These are phyloP conservation scores for Suncus etruscus DNA, from an alignment of 2,113 vertebrate species.

Conservation along the genomic window DNA sequence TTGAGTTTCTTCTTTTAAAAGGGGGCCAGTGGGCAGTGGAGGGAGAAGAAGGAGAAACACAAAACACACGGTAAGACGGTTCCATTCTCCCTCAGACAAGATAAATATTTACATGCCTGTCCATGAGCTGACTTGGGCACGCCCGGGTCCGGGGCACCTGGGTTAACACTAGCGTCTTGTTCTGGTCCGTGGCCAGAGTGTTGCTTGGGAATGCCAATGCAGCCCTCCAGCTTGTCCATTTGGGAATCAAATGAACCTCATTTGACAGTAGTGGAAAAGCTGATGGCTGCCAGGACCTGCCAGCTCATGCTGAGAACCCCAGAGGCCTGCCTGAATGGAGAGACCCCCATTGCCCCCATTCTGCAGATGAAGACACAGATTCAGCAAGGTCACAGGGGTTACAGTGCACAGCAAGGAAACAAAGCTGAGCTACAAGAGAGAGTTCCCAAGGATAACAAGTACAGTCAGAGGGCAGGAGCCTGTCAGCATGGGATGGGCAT, in stretches of 20 bases:
- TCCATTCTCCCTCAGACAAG: constrained; percentile 77
- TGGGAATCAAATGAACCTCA: constrained; percentile 62
- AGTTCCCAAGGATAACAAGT: too few relatives aligned
- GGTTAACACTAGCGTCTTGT: constrained; percentile 72
- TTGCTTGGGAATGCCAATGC: constrained; percentile 46
- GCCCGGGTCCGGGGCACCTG: constrained; percentile 65
- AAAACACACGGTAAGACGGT: constrained; percentile 63
- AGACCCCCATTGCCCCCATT: neutral
- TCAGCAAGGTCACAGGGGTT: neutral
- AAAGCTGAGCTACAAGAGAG: too few relatives aligned
- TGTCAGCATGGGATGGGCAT: neutral
- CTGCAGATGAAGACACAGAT: neutral
- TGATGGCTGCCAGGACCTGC: neutral
- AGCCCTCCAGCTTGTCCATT: constrained; percentile 64
- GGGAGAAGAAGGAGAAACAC: constrained; percentile 66
- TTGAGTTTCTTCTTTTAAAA: constrained; percentile 33
- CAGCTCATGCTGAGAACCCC: neutral
- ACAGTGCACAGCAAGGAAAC: neutral
- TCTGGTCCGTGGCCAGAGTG: constrained; percentile 40
- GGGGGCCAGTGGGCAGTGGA: constrained; percentile 15
- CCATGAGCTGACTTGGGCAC: constrained; percentile 61
- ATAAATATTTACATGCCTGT: constrained; percentile 81
- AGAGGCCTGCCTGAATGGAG: neutral
- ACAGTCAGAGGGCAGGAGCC: neutral
- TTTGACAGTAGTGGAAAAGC: constrained; percentile 46